These are phyloP conservation scores for Pachypsylla venusta DNA, from an alignment of 1,140 invertebrate species.

Conservation along the genomic window DNA sequence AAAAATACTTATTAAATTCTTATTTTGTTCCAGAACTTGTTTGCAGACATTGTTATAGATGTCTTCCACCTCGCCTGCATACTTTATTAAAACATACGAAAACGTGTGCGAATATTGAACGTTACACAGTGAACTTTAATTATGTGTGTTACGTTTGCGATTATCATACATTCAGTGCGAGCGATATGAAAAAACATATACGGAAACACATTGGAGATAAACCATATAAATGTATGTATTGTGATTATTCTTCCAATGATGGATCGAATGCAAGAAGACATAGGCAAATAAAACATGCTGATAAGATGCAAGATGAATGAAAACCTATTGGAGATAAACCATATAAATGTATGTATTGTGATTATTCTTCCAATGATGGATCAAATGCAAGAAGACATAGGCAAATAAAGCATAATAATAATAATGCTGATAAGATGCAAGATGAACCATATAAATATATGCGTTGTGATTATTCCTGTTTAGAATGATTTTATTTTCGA, in stretches of 20 bases:
- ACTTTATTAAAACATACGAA: background rate
- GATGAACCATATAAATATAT: background rate
- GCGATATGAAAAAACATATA: background rate
- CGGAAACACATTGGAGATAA: background rate
- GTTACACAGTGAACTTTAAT: background rate
- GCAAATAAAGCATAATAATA: too few species aligned
- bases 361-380: background rate
- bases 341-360: background rate
- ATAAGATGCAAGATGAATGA: too few species aligned
- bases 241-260: background rate
- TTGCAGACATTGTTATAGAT: too few species aligned
- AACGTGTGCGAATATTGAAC: background rate
- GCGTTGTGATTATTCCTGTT: background rate
- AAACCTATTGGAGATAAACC: slow-evolving; percentile 3
- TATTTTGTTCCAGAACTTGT: too few species aligned
- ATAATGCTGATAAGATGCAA: too few species aligned
- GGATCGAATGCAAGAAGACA: background rate
- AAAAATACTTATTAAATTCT: too few species aligned
- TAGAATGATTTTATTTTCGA: too few species aligned
- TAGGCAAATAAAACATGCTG: too few species aligned
- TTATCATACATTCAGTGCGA: background rate
- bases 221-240: background rate
- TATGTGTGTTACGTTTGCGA: background rate
- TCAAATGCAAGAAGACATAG: background rate
- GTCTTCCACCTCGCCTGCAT: too few species aligned